A percentile compares a stretch with the other conserved stretches of the same genome.
These are phyloP conservation scores for Cherax quadricarinatus DNA, from an alignment of 1,140 invertebrate species.

Conservation along the genomic window DNA sequence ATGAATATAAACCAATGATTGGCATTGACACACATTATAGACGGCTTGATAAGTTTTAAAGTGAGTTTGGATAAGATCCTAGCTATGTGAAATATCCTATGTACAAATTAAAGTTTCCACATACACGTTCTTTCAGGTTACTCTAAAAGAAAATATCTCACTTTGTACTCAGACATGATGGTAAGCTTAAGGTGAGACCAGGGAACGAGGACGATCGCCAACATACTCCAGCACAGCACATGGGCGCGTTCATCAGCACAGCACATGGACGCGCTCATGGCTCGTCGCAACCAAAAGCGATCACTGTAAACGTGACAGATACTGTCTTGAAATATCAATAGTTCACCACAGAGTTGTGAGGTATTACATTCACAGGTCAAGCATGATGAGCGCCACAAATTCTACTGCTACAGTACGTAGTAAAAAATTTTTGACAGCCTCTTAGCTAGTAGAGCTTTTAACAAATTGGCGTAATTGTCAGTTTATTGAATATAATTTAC, in stretches of 20 bases:
- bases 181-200: not conserved
- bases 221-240: too few species aligned
- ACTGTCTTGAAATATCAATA: too few species aligned
- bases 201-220: not conserved
- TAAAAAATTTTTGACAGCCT: too few species aligned
- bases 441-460: too few species aligned
- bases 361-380: too few species aligned
- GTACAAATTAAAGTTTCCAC: slow-evolving; percentile 45
- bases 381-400: too few species aligned
- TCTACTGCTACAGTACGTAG: too few species aligned
- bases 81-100: slow-evolving; percentile 43
- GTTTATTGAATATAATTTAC: not conserved
- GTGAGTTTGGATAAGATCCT: slow-evolving; percentile 30
- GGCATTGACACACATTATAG: slow-evolving; percentile 53
- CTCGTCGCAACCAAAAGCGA: too few species aligned
- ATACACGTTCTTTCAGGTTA: slow-evolving; percentile 23
- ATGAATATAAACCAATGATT: slow-evolving; percentile 45
- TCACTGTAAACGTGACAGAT: too few species aligned
- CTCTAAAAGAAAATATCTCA: slow-evolving; percentile 16
- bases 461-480: not conserved
- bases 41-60: slow-evolving; percentile 52
- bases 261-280: too few species aligned
- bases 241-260: too few species aligned
- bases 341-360: too few species aligned
- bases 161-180: slow-evolving; percentile 54